A percentile compares a stretch with the other conserved stretches of the same genome.
phyloP scores from a whole-genome alignment of 2,888 invertebrate species.

The Hesperia comma region DNA sequence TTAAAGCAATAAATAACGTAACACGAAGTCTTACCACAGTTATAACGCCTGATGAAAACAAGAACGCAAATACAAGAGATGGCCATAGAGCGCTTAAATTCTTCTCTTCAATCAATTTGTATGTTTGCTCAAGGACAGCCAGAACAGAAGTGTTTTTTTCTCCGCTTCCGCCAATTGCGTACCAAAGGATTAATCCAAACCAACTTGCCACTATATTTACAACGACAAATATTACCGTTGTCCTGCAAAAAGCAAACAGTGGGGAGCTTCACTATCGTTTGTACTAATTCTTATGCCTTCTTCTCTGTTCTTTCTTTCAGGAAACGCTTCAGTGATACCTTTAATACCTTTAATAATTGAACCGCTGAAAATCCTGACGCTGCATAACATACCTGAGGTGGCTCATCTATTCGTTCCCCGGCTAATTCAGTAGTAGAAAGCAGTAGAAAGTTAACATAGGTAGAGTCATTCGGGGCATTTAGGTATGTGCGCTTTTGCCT shows the following conservation, averaged over 20 bases:
- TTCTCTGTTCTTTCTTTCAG: too few relatives aligned
- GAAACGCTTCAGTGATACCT: too few relatives aligned
- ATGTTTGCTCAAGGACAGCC: constrained; percentile 60
- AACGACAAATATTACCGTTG: constrained; percentile 55
- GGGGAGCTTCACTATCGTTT: too few relatives aligned
- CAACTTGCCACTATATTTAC: constrained; percentile 60
- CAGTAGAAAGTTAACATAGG: too few relatives aligned
- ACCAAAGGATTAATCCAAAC: constrained; percentile 67
- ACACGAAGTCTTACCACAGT: constrained; percentile 57
- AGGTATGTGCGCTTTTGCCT: too few relatives aligned
- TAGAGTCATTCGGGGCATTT: too few relatives aligned
- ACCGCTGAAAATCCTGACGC: too few relatives aligned
- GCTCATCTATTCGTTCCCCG: too few relatives aligned
- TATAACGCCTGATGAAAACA: constrained; percentile 65
- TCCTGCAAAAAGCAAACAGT: constrained; percentile 51
- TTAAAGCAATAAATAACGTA: not conserved
- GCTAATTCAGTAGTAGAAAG: too few relatives aligned
- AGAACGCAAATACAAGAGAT: constrained; percentile 53
- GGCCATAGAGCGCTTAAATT: constrained; percentile 56
- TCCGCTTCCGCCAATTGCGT: constrained; percentile 50
- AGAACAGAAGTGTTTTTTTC: constrained; percentile 53
- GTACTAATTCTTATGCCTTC: too few relatives aligned
- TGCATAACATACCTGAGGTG: too few relatives aligned
- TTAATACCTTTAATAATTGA: too few relatives aligned
- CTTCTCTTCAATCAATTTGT: constrained; percentile 52